A percentile compares a stretch with the other conserved stretches of the same genome.
phyloP scores from a whole-genome alignment of 2,113 vertebrate genomes.

The Rhea americana region DNA sequence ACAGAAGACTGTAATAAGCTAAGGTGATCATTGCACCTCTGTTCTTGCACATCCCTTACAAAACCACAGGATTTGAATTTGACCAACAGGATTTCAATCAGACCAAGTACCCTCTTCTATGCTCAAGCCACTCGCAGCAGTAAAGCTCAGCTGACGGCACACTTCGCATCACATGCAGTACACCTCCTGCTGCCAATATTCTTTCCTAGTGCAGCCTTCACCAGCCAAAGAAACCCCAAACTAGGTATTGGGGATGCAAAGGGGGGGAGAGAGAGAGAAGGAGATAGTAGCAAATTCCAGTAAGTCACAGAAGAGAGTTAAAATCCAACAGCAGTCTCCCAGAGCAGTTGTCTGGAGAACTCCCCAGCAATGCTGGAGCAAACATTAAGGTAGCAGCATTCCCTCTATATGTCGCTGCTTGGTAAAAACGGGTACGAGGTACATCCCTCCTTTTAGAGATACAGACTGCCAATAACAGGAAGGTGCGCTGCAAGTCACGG shows the following conservation, averaged over 20 bases:
- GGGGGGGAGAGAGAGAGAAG: background rate
- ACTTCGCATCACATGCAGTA: background rate
- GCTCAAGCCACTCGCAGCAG: background rate
- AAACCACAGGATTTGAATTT: background rate
- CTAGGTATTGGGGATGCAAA: rapidly evolving
- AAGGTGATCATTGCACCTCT: background rate
- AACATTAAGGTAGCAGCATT: background rate
- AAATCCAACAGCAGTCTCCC: background rate
- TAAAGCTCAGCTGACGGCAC: rapidly evolving
- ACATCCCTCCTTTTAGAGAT: background rate
- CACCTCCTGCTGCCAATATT: background rate
- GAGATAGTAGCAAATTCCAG: background rate
- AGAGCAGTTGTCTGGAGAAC: background rate
- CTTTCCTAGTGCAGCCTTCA: background rate
- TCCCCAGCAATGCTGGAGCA: background rate
- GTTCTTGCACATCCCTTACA: background rate
- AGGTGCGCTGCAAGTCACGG: background rate
- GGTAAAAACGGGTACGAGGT: background rate
- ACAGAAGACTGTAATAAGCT: background rate
- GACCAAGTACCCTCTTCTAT: background rate
- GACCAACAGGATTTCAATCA: background rate
- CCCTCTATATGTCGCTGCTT: background rate
- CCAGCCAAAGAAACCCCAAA: too few relatives aligned
- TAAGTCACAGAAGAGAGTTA: background rate
- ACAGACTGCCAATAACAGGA: background rate